Evolutionary conservation across 2,797 vertebrate genomes (phyloP).

Genomic region (Arremon aurantiirostris): DNA sequence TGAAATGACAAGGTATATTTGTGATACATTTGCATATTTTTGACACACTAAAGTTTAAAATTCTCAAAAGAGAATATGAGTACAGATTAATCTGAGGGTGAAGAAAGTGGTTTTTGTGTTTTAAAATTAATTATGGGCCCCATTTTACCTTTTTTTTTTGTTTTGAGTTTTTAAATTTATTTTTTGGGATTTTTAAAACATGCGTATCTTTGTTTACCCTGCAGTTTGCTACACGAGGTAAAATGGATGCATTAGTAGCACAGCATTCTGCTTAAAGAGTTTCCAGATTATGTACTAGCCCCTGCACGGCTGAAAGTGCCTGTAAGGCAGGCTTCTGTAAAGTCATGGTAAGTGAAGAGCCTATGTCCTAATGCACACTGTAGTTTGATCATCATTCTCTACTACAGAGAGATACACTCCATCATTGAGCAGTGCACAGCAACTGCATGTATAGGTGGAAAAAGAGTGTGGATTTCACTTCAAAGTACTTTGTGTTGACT

Average conservation of each 20-base stretch:
- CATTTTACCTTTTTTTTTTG: not conserved
- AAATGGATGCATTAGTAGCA: slow-evolving; percentile 60
- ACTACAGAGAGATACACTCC: slow-evolving; percentile 63
- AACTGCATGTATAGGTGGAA: slow-evolving; percentile 38
- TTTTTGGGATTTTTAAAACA: not conserved
- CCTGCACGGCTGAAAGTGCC: slow-evolving; percentile 16
- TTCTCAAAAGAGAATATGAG: slow-evolving; percentile 55
- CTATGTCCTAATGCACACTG: slow-evolving; percentile 28
- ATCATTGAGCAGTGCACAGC: slow-evolving; percentile 57
- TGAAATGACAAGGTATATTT: slow-evolving; percentile 70
- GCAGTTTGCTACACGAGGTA: slow-evolving; percentile 51
- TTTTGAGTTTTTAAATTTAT: not conserved
- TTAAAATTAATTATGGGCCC: slow-evolving; percentile 52
- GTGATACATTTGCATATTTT: slow-evolving; percentile 81
- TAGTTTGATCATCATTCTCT: slow-evolving; percentile 29
- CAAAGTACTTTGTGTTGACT: not conserved
- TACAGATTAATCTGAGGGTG: slow-evolving; percentile 56
- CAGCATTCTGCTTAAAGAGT: slow-evolving; percentile 53
- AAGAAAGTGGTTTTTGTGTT: slow-evolving; percentile 57
- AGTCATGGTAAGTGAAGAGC: slow-evolving; percentile 68
- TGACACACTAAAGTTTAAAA: slow-evolving; percentile 69
- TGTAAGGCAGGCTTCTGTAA: slow-evolving; percentile 57
- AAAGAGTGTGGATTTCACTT: not conserved
- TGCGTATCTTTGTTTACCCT: slow-evolving; percentile 69
- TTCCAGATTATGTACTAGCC: slow-evolving; percentile 51